These are phyloP conservation scores for Drosophila hydei DNA, from an alignment of 1,140 invertebrate genomes.

Conservation along the genomic window DNA sequence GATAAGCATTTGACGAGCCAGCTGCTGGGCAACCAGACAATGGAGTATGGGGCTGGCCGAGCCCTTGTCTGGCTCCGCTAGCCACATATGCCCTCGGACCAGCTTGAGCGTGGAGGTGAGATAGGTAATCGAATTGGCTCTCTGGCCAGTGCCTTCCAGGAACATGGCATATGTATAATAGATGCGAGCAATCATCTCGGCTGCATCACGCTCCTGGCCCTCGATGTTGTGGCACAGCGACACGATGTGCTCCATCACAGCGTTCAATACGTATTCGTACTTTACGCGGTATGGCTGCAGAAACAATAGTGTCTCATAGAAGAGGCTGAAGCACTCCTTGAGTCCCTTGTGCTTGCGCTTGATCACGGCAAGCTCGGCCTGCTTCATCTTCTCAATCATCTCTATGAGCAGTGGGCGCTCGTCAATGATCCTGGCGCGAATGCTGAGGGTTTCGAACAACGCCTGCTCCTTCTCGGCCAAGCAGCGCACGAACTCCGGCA, in stretches of 20 bases:
- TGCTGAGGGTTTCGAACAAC: constrained; percentile 55
- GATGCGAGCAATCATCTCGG: constrained; percentile 66
- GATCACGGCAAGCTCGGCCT: constrained; percentile 51
- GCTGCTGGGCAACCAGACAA: constrained; percentile 59
- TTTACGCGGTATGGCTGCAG: constrained; percentile 58
- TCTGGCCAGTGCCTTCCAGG: constrained; percentile 31
- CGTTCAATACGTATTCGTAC: constrained; percentile 58
- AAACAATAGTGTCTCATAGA: constrained; percentile 59
- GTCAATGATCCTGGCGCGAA: constrained; percentile 56
- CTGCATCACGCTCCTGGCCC: constrained; percentile 52
- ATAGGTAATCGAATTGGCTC: constrained; percentile 47
- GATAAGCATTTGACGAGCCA: constrained; percentile 60
- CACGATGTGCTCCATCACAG: constrained; percentile 64
- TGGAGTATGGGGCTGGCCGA: constrained; percentile 57
- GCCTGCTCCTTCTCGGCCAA: constrained; percentile 63
- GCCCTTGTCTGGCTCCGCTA: constrained; percentile 39
- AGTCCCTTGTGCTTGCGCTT: constrained; percentile 37
- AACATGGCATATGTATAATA: constrained; percentile 60
- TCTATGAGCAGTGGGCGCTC: constrained; percentile 49
- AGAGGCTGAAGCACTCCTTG: constrained; percentile 49
- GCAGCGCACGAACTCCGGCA: constrained; percentile 61
- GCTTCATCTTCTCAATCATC: constrained; percentile 54
- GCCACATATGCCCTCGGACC: constrained; percentile 67
- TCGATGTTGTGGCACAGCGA: constrained; percentile 59
- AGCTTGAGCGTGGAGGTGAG: constrained; percentile 51